These are phyloP conservation scores for Bettongia penicillata DNA, from an alignment of 2,113 vertebrate genomes.

Conservation along the genomic window DNA sequence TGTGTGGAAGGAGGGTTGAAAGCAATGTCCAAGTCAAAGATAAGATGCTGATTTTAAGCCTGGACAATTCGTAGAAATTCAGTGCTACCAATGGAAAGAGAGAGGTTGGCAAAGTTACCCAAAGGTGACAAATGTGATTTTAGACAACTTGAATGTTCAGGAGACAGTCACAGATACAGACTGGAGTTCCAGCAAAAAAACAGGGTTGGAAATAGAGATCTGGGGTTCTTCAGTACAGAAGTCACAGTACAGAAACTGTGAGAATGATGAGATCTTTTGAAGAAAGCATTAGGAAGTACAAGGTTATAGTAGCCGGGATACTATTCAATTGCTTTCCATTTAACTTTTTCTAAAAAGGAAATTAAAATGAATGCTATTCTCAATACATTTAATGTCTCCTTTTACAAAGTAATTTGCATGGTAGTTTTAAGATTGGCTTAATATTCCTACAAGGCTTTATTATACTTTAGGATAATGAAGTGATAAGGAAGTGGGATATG, in stretches of 20 bases:
- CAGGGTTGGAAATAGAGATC: neutral
- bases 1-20: neutral
- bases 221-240: neutral
- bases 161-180: neutral
- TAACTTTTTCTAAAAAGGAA: neutral
- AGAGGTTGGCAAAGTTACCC: neutral
- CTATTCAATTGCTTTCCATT: neutral
- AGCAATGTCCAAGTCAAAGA: neutral
- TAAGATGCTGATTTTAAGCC: neutral
- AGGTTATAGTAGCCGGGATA: neutral
- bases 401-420: conserved; percentile 54
- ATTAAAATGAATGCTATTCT: neutral
- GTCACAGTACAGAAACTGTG: neutral
- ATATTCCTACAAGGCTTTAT: conserved; percentile 33
- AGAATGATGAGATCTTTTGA: neutral
- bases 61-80: neutral
- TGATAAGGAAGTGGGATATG: neutral
- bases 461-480: conserved; percentile 3
- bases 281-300: neutral
- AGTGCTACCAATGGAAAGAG: neutral
- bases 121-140: neutral
- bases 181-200: neutral
- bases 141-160: neutral
- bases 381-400: neutral
- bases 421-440: conserved; percentile 47